These are phyloP conservation scores for Phylloscopus trochilus DNA, from an alignment of 2,113 vertebrate species.

Conservation along the genomic window DNA sequence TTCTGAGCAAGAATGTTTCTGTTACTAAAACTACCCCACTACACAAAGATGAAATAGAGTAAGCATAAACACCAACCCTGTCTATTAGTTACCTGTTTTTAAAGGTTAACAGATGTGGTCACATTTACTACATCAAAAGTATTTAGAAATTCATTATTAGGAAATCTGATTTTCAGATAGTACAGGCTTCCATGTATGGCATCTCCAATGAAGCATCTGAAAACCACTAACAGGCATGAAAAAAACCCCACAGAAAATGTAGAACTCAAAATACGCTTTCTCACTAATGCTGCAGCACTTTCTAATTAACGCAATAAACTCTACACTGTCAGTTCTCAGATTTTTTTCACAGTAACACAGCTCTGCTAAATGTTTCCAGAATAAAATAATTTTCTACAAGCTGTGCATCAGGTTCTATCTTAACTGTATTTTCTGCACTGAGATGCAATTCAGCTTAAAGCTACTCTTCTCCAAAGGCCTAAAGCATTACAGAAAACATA, in stretches of 20 bases:
- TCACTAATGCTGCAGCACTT: not conserved
- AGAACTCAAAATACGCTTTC: constrained; percentile 33
- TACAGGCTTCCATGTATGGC: not conserved
- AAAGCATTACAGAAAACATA: not conserved
- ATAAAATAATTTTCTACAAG: not conserved
- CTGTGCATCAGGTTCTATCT: not conserved
- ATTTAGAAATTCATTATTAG: not conserved
- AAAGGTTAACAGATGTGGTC: not conserved
- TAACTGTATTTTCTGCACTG: constrained; percentile 7
- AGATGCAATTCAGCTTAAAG: not conserved
- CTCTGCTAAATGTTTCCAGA: not conserved
- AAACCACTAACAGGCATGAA: not conserved
- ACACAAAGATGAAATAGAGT: not conserved
- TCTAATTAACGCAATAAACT: constrained; percentile 29
- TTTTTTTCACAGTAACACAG: constrained; percentile 6
- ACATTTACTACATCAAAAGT: not conserved
- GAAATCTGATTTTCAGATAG: not conserved
- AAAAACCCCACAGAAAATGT: not conserved
- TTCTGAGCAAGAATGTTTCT: not conserved
- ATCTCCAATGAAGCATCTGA: not conserved
- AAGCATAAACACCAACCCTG: not conserved
- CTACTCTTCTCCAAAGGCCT: not conserved
- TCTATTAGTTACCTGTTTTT: not conserved
- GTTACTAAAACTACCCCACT: not conserved
- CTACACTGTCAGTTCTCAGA: not conserved